Percentiles rank a stretch among this genome's conserved stretches.
phyloP scores from a whole-genome alignment of 1,140 invertebrate species.

The Nephotettix cincticeps region DNA sequence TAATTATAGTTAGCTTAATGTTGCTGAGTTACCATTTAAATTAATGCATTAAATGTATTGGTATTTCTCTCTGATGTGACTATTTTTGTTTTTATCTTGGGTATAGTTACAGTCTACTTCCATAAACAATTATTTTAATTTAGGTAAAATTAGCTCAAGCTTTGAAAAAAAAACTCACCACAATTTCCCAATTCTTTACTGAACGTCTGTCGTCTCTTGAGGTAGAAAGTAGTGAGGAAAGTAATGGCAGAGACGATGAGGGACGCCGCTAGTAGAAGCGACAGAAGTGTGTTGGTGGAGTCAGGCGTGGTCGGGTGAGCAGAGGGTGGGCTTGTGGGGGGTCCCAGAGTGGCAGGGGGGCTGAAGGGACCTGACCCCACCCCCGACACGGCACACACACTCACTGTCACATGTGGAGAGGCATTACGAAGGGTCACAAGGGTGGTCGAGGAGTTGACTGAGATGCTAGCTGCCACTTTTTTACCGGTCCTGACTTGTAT shows the following conservation, averaged over 20 bases:
- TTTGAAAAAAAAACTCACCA: constrained; percentile 16
- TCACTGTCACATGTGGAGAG: constrained; percentile 46
- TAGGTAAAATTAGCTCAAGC: too few species aligned
- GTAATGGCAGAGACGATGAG: constrained; percentile 64
- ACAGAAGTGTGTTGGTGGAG: constrained; percentile 68
- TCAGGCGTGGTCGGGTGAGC: neutral
- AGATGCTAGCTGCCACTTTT: neutral
- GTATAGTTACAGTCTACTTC: too few species aligned
- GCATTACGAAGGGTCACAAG: constrained; percentile 25
- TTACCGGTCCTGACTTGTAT: neutral
- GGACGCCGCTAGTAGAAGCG: constrained; percentile 68
- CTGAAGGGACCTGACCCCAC: constrained; percentile 69
- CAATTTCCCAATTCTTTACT: constrained; percentile 40
- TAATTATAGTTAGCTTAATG: too few species aligned
- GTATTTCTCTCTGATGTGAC: too few species aligned
- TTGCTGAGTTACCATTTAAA: too few species aligned
- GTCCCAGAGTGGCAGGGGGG: constrained; percentile 32
- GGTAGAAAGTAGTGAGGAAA: constrained; percentile 57
- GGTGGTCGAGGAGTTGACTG: neutral
- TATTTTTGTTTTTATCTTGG: too few species aligned
- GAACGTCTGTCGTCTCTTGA: constrained; percentile 58
- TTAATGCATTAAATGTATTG: too few species aligned
- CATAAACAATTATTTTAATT: too few species aligned
- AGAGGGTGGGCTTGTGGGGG: neutral
- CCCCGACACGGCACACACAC: constrained; percentile 70